phyloP scores from a whole-genome alignment of 2,113 vertebrate species.

The Amblyornis subalaris region DNA sequence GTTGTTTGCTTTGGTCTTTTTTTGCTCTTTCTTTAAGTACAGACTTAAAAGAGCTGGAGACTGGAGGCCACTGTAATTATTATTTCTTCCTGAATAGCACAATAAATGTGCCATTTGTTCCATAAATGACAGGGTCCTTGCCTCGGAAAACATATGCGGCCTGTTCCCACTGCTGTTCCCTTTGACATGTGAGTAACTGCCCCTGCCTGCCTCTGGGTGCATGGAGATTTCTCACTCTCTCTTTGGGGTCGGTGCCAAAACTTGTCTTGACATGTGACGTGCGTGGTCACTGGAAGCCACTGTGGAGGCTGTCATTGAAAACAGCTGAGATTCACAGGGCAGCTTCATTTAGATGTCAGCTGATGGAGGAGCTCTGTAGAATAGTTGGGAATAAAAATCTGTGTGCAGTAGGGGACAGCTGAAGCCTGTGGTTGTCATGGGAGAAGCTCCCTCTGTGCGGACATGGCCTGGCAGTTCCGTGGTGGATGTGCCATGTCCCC shows the following conservation, averaged over 20 bases:
- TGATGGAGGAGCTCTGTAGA: background rate
- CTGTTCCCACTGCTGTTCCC: background rate
- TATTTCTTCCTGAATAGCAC: background rate
- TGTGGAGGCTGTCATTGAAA: background rate
- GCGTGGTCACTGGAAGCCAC: background rate
- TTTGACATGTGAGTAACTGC: background rate
- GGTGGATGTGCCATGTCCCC: background rate
- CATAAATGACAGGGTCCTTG: conserved; percentile 3
- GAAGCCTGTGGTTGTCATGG: background rate
- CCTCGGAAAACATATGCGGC: background rate
- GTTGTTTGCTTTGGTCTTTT: conserved; percentile 5
- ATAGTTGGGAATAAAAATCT: background rate
- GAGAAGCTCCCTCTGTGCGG: background rate
- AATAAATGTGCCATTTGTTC: conserved; percentile 15
- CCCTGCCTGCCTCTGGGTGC: background rate
- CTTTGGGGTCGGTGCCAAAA: background rate
- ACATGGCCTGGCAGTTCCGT: background rate
- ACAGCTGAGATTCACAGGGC: background rate
- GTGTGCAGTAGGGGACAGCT: background rate
- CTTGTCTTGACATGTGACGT: fast-evolving
- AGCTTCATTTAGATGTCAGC: background rate
- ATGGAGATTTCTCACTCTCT: background rate
- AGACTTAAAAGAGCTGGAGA: background rate
- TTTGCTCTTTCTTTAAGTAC: conserved; percentile 2
- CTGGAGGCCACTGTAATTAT: conserved; percentile 32